Evolutionary conservation across 2,797 vertebrate genomes (phyloP).

Genomic region (Euthynnus affinis): DNA sequence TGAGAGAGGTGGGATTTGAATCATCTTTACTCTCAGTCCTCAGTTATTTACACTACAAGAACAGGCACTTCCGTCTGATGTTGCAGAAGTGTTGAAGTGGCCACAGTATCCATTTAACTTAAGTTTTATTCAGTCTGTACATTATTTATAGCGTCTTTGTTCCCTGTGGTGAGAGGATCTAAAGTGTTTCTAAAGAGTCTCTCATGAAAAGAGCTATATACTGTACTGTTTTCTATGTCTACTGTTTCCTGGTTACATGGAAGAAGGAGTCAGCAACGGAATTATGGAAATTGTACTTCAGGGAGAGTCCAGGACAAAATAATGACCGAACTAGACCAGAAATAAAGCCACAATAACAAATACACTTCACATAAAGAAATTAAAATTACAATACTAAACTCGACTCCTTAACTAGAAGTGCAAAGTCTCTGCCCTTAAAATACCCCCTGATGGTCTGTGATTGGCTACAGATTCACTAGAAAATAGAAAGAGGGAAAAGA

Average conservation of each 20-base stretch:
- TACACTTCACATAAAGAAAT: neutral
- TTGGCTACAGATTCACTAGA: constrained; percentile 4
- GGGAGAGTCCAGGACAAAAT: neutral
- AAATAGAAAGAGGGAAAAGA: neutral
- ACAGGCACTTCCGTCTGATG: constrained; percentile 9
- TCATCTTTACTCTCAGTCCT: too few species aligned
- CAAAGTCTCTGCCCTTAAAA: neutral
- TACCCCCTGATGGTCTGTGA: neutral
- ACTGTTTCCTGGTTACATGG: neutral
- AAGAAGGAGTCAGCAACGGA: neutral
- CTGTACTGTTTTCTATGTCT: constrained; percentile 8
- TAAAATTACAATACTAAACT: neutral
- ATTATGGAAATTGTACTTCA: neutral
- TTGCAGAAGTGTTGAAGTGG: constrained; percentile 10
- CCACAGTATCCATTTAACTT: constrained; percentile 8
- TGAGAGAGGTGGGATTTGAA: too few species aligned
- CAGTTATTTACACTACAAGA: too few species aligned
- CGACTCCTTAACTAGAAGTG: neutral
- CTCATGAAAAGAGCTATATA: neutral
- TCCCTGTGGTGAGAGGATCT: constrained; percentile 12
- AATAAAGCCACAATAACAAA: neutral
- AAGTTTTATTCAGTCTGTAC: neutral
- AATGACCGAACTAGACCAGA: neutral
- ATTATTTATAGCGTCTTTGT: constrained; percentile 24
- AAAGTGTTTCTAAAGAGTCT: constrained; percentile 24